Evolutionary conservation across 2,888 invertebrate genomes (phyloP), one percentile per base, ranked within the genome.

Genomic region (Phaonia tiefii): DNA sequence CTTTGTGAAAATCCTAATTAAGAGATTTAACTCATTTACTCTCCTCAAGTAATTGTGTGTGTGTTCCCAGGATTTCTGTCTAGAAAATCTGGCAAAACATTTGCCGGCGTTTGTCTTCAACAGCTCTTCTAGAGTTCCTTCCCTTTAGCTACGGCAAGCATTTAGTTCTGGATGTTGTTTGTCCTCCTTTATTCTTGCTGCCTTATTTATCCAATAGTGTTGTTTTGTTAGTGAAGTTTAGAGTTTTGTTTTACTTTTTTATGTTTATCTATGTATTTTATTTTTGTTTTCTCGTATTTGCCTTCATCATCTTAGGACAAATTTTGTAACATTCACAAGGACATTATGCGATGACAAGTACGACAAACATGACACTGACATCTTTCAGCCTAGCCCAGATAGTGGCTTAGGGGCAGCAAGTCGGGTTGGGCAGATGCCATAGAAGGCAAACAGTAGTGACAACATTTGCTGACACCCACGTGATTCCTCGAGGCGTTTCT

Each of bases 401-500:
- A n/a, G n/a, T n/a, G n/a, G n/a, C n/a, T n/a, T n/a, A n/a, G n/a
- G n/a, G n/a, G n/a, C n/a, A n/a, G n/a, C n/a, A n/a, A n/a, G n/a
- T n/a, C n/a, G n/a, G n/a, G n/a, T n/a, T n/a, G n/a, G n/a, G n/a
- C n/a, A n/a, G 73, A 56, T 46, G 76, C 73, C 69, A 69, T 46
- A 39, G 65, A 51, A 69, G 51, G 70, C 42, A 80, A 80, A 73
- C 37, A 76, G 39, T 31, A 22, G 44, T 51, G 42, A 80, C 31
- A 80, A 70, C 76, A 76, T 49, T 70, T 80, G 69, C 73, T 58
- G 65, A 80, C 25, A 54, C 63, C 39, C 63, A 76, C 58, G 56
- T 66, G 51, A 69, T 65, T 65, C 15, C 54, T 56, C n/a, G 31
- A 73, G 73, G 65, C 70, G 10, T 56, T 80, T 65, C n/a, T n/a